Percentiles rank a stretch among this genome's conserved stretches.
These are phyloP conservation scores for Siderastrea radians DNA, from an alignment of 92 coral and sea anemone genomes.

Conservation along the genomic window DNA sequence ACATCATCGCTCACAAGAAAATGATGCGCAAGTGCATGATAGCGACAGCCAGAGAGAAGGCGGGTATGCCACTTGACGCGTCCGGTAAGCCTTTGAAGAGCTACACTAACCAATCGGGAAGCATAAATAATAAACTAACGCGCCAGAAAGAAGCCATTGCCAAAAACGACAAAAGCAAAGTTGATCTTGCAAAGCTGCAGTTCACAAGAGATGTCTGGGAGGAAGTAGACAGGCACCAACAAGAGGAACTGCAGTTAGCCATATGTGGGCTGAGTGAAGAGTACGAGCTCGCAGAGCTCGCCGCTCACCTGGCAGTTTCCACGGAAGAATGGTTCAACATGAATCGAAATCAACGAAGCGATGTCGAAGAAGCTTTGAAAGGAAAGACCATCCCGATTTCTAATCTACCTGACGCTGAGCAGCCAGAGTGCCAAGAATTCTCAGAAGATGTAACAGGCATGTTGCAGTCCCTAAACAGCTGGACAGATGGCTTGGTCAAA, in stretches of 20 bases:
- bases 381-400: constrained; percentile 39
- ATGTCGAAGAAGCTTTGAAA: constrained; percentile 40
- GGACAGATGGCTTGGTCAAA: constrained; percentile 28
- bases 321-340: constrained; percentile 50
- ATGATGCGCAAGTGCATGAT: constrained; percentile 39
- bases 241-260: constrained; percentile 46
- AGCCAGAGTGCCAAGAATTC: constrained; percentile 46
- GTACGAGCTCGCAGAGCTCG: constrained; percentile 47
- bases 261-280: constrained; percentile 60
- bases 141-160: constrained; percentile 22
- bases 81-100: constrained; percentile 37
- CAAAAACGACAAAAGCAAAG: constrained; percentile 23
- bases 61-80: constrained; percentile 35
- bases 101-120: constrained; percentile 53
- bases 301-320: constrained; percentile 35
- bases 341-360: constrained; percentile 4
- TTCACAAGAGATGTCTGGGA: constrained; percentile 48
- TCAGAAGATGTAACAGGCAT: constrained; percentile 31
- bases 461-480: constrained; percentile 16
- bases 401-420: background rate
- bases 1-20: constrained; percentile 1
- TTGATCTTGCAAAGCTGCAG: constrained; percentile 33
- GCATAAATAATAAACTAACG: constrained; percentile 45
- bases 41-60: constrained; percentile 16
- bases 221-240: constrained; percentile 50